Conservation (phyloP, 2,888 invertebrate species). For the Mythimna loreyi region DNA sequence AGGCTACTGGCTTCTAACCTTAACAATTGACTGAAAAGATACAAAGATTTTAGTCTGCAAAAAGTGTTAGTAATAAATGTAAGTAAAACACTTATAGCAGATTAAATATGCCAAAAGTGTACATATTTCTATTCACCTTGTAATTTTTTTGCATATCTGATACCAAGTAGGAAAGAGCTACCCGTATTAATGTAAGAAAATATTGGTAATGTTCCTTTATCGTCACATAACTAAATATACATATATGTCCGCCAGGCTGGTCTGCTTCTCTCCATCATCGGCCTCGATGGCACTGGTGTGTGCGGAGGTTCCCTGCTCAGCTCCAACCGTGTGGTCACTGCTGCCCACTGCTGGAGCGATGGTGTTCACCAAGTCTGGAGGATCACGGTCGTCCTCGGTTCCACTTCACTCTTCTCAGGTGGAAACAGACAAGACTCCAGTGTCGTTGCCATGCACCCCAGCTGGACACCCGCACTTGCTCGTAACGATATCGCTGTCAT, state of each 20-base stretch:
- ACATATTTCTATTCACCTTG: no score
- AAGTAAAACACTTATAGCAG: no score
- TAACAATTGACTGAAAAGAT: not conserved
- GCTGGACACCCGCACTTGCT: conserved; percentile 68
- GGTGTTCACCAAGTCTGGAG: conserved; percentile 73
- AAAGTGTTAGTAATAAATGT: no score
- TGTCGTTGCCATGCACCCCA: conserved; percentile 70
- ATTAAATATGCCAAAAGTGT: no score
- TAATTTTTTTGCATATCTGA: not conserved
- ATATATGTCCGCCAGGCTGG: conserved; percentile 62
- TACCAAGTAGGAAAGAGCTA: not conserved
- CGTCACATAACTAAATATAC: not conserved
- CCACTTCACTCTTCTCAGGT: conserved; percentile 72
- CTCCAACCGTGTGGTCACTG: conserved; percentile 67
- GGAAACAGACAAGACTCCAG: conserved; percentile 72
- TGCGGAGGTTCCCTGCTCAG: conserved; percentile 79
- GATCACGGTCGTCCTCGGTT: conserved; percentile 77
- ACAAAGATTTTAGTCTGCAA: not conserved
- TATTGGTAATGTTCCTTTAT: not conserved
- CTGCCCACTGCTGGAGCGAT: conserved; percentile 80
- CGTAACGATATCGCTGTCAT: conserved; percentile 77
- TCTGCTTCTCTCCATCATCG: conserved; percentile 62
- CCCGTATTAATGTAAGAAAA: no score
- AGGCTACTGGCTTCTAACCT: no score
- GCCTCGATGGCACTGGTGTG: conserved; percentile 60